Base-by-base conservation (phyloP, 2,888 invertebrate genomes). In the Drosophila anomalata region DNA sequence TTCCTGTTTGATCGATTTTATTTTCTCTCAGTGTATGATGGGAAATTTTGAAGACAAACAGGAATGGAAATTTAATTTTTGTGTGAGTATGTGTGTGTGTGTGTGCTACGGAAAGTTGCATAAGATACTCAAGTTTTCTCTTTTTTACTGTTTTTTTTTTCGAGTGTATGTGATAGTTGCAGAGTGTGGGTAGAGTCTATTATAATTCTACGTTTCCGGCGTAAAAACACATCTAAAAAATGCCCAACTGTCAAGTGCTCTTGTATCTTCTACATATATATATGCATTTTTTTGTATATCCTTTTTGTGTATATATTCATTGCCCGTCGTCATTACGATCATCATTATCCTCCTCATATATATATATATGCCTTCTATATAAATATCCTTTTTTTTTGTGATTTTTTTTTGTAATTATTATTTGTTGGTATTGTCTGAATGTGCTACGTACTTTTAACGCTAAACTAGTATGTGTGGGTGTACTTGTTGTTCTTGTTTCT, bases 391-490 rank as follows among this genome's bases (percentile, higher is more conserved):
- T 46, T 51, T 51, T 72, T 51, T 67, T 52, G 68, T 53, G 53
- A 72, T 50, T 62, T 12, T 44, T 66, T 46, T 57, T 54, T 58
- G 29, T 17, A 59, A 47, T 62, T 68, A 42, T 60, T 57, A 62
- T 66, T 79, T 53, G 42, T 58, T 79, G 78, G 86, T 82, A 82
- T 82, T 82, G 82, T 82, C 82, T 86, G 82, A 85, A 85, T 83
- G 82, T 87, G 88, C 88, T 87, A 79, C 77, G 65, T 82, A 85
- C 77, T 82, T 71, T 65, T 59, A 70, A 75, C 69, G 63, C 82
- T 87, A 82, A 70, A 60, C 86, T 80, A 79, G 78, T 84, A 83
- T 39, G 79, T 84, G 80, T 68, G 59, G 46, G 53, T 36, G 41
- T 39, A 12, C 58, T 53, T 41, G 14, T 58, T 41, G 53, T 33